Evolutionary conservation across 2,113 vertebrate genomes (phyloP).

Genomic region (Sphyrna mokarran): DNA sequence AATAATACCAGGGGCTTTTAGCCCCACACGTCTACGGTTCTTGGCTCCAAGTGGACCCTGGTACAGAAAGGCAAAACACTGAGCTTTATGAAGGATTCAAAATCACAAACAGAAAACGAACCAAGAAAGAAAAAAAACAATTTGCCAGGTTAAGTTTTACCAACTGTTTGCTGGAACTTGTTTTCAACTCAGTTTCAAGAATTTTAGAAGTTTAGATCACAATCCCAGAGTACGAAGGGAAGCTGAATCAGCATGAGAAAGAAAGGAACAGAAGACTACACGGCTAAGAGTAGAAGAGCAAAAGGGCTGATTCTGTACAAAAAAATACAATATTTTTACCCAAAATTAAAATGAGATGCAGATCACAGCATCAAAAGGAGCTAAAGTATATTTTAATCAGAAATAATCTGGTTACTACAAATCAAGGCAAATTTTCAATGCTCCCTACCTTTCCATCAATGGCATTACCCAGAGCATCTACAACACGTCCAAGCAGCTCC

Average conservation of each 20-base stretch:
- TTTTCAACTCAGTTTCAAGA: neutral
- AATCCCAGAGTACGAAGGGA: neutral
- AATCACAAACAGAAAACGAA: neutral
- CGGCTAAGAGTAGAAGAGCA: neutral
- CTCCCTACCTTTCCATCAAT: slow-evolving; percentile 87
- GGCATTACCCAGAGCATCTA: slow-evolving; percentile 89
- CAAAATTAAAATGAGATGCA: neutral
- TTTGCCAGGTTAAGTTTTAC: neutral
- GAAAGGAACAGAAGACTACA: neutral
- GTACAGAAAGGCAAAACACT: neutral
- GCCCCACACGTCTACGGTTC: slow-evolving; percentile 81
- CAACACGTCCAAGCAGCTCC: slow-evolving; percentile 89
- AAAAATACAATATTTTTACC: neutral
- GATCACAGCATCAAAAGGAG: neutral
- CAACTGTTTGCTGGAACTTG: neutral
- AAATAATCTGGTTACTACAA: neutral
- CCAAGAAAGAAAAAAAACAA: neutral
- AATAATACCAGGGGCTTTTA: slow-evolving; percentile 97
- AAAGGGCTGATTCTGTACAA: neutral
- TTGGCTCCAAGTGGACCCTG: slow-evolving; percentile 78
- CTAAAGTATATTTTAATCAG: neutral
- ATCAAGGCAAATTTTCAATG: neutral
- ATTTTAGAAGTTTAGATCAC: neutral
- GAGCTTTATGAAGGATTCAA: neutral
- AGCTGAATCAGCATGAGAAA: neutral